Evolutionary conservation across 2,888 invertebrate species (phyloP).

Genomic region (Eupithecia subfuscata): DNA sequence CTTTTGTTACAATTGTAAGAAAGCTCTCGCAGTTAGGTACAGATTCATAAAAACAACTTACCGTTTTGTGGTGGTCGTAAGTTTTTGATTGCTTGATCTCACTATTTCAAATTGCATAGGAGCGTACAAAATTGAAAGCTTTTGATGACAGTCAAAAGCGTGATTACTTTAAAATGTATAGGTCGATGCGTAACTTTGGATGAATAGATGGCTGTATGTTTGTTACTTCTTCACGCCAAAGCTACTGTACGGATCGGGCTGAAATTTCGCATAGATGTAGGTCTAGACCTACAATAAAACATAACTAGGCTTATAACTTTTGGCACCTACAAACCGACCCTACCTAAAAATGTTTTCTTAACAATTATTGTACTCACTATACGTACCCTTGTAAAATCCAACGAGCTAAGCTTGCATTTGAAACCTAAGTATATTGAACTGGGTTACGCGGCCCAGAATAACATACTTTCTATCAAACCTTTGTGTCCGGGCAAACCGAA

Average conservation of each 20-base stretch:
- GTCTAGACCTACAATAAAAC: too few relatives aligned
- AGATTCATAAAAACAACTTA: too few relatives aligned
- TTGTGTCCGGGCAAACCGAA: conserved; percentile 20
- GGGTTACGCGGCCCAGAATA: not conserved
- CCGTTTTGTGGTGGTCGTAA: not conserved
- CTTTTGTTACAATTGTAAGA: not conserved
- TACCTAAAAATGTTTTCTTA: not conserved
- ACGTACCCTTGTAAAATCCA: not conserved
- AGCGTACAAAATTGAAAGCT: not conserved
- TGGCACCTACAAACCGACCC: too few relatives aligned
- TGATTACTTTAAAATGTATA: too few relatives aligned
- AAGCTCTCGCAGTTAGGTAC: not conserved
- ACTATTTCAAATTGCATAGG: not conserved
- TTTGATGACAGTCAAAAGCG: too few relatives aligned
- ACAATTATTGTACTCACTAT: not conserved
- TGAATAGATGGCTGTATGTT: not conserved
- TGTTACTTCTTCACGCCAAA: not conserved
- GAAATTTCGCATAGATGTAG: too few relatives aligned
- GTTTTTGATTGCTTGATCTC: not conserved
- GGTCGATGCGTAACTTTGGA: too few relatives aligned
- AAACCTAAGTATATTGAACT: not conserved
- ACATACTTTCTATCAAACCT: not conserved
- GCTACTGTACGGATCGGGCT: not conserved
- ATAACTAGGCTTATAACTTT: too few relatives aligned
- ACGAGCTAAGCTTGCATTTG: not conserved